Evolutionary conservation across 2,888 invertebrate genomes (phyloP).

Genomic region (Acheta domesticus): DNA sequence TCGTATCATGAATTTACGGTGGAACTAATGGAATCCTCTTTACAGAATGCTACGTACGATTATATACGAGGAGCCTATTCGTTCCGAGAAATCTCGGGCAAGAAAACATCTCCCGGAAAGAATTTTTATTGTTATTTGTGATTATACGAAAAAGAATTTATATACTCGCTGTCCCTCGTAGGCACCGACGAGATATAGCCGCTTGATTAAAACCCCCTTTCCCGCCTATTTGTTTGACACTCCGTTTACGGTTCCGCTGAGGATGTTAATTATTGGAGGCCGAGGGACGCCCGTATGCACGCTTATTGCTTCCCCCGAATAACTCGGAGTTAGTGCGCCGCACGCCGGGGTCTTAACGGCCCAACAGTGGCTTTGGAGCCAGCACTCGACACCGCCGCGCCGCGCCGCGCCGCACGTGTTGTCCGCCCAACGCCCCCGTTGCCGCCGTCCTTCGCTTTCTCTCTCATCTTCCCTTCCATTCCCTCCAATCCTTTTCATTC

Average conservation of each 20-base stretch:
- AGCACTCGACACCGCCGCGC: background rate
- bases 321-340: background rate
- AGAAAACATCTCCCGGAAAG: conserved; percentile 18
- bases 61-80: background rate
- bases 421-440: too few species aligned
- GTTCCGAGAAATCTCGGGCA: background rate
- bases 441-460: too few species aligned
- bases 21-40: background rate
- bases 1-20: conserved; percentile 18
- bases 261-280: background rate
- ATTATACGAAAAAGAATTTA: conserved; percentile 11
- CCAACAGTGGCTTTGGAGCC: background rate
- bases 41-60: background rate
- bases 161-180: background rate
- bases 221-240: conserved; percentile 11
- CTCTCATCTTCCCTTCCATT: too few species aligned
- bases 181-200: background rate
- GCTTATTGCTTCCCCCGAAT: conserved; percentile 2
- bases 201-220: background rate
- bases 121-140: conserved; percentile 18
- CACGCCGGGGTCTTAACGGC: background rate
- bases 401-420: too few species aligned
- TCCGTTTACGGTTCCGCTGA: background rate
- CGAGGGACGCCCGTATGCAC: background rate
- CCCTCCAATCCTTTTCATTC: too few species aligned